phyloP scores from a whole-genome alignment of 2,113 vertebrate genomes.

The Callospermophilus lateralis region DNA sequence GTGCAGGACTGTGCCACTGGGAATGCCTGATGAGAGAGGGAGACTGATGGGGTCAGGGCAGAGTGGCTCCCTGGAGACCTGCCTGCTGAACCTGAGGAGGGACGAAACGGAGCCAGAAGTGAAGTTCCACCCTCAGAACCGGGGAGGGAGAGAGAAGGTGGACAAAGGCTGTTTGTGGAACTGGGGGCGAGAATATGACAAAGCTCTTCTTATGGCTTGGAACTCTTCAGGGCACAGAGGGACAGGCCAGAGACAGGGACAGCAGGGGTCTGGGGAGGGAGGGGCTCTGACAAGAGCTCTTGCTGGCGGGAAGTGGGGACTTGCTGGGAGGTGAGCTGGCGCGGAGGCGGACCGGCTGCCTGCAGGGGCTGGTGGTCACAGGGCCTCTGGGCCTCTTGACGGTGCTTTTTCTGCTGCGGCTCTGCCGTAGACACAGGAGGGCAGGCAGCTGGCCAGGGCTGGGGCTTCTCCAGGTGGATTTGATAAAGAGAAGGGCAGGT shows the following conservation, averaged over 20 bases:
- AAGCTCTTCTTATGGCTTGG: background rate
- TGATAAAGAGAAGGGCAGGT: background rate
- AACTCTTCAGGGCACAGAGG: background rate
- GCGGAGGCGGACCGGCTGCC: background rate
- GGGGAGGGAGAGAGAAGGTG: fast-evolving
- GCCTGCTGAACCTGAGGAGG: background rate
- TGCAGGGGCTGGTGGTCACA: background rate
- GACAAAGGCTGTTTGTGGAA: background rate
- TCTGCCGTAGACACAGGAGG: no score
- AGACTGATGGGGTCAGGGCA: fast-evolving
- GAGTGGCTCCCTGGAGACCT: no score
- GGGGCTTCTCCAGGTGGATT: background rate
- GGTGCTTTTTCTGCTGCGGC: background rate
- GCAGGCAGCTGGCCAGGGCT: background rate
- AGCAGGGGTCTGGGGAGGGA: no score
- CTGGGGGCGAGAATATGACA: background rate
- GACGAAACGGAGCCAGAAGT: fast-evolving
- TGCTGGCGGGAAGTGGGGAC: background rate
- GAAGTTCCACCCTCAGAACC: background rate
- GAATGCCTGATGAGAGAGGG: background rate
- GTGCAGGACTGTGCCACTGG: no score
- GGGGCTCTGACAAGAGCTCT: background rate
- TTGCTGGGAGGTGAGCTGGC: background rate
- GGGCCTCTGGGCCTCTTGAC: background rate
- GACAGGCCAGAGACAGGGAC: background rate